These are phyloP conservation scores for Mermis nigrescens DNA, from an alignment of 2,888 invertebrate species.

Conservation along the genomic window DNA sequence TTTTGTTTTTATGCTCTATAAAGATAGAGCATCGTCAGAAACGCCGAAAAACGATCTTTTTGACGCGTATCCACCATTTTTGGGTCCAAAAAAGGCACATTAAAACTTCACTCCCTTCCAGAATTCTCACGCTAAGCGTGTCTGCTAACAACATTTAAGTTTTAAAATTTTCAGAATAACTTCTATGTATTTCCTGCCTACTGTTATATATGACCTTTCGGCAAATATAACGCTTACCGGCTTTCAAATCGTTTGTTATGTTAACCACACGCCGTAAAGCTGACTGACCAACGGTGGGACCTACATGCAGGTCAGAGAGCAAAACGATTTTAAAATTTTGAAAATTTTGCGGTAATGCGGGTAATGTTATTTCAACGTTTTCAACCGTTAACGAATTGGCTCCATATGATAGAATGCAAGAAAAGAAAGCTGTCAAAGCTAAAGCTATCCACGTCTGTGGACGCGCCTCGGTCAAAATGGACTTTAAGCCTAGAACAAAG, in stretches of 20 bases:
- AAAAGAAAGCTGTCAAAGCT: slow-evolving; percentile 12
- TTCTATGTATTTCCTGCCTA: too few relatives aligned
- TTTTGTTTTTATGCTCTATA: too few relatives aligned
- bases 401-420: background rate
- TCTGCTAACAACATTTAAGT: too few relatives aligned
- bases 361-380: slow-evolving; percentile 20
- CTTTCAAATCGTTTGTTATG: slow-evolving; percentile 29
- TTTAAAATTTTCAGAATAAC: too few relatives aligned
- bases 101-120: too few relatives aligned
- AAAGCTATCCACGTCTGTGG: slow-evolving; percentile 15
- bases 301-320: slow-evolving; percentile 35
- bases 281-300: slow-evolving; percentile 33
- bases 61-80: too few relatives aligned
- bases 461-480: background rate
- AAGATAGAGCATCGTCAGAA: too few relatives aligned
- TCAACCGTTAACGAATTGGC: slow-evolving; percentile 17
- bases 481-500: background rate
- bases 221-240: too few relatives aligned
- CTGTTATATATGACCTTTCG: too few relatives aligned
- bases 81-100: too few relatives aligned
- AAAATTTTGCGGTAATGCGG: slow-evolving; percentile 21
- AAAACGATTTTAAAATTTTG: slow-evolving; percentile 30
- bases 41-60: too few relatives aligned
- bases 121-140: too few relatives aligned
- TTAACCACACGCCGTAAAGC: slow-evolving; percentile 28